A percentile compares a stretch with the other conserved stretches of the same genome.
Evolutionary conservation across 2,797 vertebrate genomes (phyloP).

Genomic region (Pipistrellus kuhlii): DNA sequence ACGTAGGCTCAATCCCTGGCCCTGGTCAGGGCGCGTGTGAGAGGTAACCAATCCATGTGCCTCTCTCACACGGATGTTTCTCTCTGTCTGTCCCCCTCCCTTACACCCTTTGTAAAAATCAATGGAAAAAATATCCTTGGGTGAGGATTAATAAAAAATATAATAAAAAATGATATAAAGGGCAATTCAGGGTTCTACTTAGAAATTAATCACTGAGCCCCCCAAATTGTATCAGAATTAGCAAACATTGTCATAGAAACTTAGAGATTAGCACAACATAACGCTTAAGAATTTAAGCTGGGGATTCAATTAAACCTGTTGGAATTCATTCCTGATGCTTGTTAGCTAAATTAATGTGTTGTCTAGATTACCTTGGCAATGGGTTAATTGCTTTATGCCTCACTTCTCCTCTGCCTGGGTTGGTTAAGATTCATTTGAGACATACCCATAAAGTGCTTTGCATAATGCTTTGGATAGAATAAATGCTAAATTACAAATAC

Average conservation of each 20-base stretch:
- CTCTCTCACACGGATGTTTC: neutral
- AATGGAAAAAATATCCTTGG: neutral
- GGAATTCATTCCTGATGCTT: neutral
- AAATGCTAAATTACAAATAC: conserved; percentile 23
- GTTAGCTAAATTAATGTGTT: conserved; percentile 9
- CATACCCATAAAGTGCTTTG: neutral
- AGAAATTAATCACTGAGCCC: neutral
- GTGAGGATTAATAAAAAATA: neutral
- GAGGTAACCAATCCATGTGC: neutral
- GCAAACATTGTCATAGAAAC: neutral
- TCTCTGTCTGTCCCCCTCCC: neutral
- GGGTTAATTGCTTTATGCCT: conserved; percentile 23
- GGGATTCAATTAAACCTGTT: neutral
- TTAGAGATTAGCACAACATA: neutral
- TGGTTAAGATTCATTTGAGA: conserved; percentile 37
- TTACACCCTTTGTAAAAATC: neutral
- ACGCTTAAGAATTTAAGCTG: neutral
- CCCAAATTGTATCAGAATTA: neutral
- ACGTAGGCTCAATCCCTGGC: neutral
- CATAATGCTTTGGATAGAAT: neutral
- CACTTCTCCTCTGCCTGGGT: neutral
- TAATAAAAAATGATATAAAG: neutral
- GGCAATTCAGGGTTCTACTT: neutral
- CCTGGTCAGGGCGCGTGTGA: neutral
- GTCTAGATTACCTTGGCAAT: neutral